A percentile compares a stretch with the other conserved stretches of the same genome.
Conservation (phyloP, 1,140 invertebrate species). For the Aphelinus certus region DNA sequence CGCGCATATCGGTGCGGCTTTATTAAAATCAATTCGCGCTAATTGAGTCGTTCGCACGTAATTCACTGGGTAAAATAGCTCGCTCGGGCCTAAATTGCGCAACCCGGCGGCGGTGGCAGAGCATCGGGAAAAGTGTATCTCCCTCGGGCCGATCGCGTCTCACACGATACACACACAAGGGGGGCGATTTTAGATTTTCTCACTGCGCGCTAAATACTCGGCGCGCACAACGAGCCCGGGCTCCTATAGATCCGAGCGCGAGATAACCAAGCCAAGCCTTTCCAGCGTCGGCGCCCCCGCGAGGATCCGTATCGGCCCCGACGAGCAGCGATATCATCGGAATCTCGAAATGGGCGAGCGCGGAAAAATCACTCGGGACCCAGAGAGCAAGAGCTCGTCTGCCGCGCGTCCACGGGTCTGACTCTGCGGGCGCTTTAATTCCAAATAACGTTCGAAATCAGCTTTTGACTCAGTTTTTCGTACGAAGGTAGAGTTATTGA, state of each 20-base stretch:
- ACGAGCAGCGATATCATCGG: no score
- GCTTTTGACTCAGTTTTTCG: no score
- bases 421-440: no score
- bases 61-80: background rate
- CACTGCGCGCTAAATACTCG: background rate
- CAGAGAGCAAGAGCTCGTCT: no score
- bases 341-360: no score
- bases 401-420: no score
- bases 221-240: background rate
- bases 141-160: background rate
- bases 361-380: no score
- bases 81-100: background rate
- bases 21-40: slow-evolving; percentile 5
- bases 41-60: background rate
- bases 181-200: background rate
- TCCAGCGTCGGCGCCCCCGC: background rate
- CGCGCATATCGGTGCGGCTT: background rate
- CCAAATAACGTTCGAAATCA: no score
- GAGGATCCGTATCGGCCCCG: no score
- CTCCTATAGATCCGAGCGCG: background rate
- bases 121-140: no score
- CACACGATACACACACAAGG: background rate
- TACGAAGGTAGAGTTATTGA: no score
- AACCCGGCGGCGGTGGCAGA: no score
- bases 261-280: background rate